phyloP scores from a whole-genome alignment of 1,140 invertebrate genomes.

The Papilio aristodemus region DNA sequence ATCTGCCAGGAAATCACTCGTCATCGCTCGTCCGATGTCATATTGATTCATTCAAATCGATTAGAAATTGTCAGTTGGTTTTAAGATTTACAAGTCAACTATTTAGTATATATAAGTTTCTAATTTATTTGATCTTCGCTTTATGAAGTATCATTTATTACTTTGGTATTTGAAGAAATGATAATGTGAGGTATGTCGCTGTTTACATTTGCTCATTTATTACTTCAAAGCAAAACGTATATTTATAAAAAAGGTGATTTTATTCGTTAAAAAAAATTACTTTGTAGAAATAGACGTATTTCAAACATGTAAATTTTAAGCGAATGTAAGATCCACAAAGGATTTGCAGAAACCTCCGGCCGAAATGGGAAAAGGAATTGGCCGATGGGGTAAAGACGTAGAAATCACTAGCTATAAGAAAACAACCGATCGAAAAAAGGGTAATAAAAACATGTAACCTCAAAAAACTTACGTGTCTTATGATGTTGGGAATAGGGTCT shows the following conservation, averaged over 20 bases:
- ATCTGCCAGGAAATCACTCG: slow-evolving; percentile 45
- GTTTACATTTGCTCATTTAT: too few species aligned
- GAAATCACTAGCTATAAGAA: slow-evolving; percentile 21
- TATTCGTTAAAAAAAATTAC: not conserved
- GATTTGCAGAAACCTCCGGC: slow-evolving; percentile 13
- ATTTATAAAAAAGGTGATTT: too few species aligned
- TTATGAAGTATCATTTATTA: too few species aligned
- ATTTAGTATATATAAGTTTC: not conserved
- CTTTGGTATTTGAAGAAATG: too few species aligned
- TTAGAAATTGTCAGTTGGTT: not conserved
- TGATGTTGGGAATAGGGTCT: slow-evolving; percentile 24
- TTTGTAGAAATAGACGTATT: not conserved
- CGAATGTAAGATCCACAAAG: slow-evolving; percentile 1
- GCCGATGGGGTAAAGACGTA: slow-evolving; percentile 25
- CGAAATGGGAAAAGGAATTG: slow-evolving; percentile 28
- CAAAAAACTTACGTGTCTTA: slow-evolving; percentile 14
- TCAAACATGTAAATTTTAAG: slow-evolving; percentile 12
- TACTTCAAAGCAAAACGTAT: too few species aligned
- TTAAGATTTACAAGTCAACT: not conserved
- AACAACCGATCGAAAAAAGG: slow-evolving; percentile 26
- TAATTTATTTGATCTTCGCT: too few species aligned
- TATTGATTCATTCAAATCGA: slow-evolving; percentile 25
- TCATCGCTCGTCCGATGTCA: slow-evolving; percentile 13
- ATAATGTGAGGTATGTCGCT: too few species aligned
- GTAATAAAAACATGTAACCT: slow-evolving; percentile 1